phyloP scores from a whole-genome alignment of 2,888 invertebrate species.

The Synanthedon formicaeformis region DNA sequence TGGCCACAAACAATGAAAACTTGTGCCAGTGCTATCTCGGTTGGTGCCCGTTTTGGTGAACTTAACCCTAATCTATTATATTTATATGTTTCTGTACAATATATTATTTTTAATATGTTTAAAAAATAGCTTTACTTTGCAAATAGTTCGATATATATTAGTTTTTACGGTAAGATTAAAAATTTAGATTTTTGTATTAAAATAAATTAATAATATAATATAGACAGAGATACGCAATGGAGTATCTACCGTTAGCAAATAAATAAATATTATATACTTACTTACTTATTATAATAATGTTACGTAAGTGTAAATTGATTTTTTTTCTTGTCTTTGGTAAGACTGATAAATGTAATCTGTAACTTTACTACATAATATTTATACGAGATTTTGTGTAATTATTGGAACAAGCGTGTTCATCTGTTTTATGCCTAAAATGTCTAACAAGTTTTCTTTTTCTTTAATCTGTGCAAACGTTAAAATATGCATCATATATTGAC shows the following conservation, averaged over 20 bases:
- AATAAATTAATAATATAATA: too few relatives aligned
- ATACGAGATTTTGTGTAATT: not conserved
- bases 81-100: too few relatives aligned
- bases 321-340: not conserved
- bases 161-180: too few relatives aligned
- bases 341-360: not conserved
- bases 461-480: too few relatives aligned
- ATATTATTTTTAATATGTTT: too few relatives aligned
- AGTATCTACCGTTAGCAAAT: not conserved
- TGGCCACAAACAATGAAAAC: slow-evolving; percentile 98
- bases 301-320: not conserved
- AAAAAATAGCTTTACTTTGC: not conserved
- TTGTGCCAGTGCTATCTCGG: slow-evolving; percentile 99
- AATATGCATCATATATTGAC: too few relatives aligned
- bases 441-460: too few relatives aligned
- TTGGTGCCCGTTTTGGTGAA: slow-evolving; percentile 89
- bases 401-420: not conserved
- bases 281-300: too few relatives aligned
- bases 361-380: not conserved
- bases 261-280: too few relatives aligned
- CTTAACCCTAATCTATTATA: not conserved
- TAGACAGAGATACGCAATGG: not conserved
- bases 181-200: too few relatives aligned
- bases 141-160: not conserved
- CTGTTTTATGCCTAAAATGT: too few relatives aligned